phyloP scores from a whole-genome alignment of 2,113 vertebrate genomes.

The Phaethornis superciliosus region DNA sequence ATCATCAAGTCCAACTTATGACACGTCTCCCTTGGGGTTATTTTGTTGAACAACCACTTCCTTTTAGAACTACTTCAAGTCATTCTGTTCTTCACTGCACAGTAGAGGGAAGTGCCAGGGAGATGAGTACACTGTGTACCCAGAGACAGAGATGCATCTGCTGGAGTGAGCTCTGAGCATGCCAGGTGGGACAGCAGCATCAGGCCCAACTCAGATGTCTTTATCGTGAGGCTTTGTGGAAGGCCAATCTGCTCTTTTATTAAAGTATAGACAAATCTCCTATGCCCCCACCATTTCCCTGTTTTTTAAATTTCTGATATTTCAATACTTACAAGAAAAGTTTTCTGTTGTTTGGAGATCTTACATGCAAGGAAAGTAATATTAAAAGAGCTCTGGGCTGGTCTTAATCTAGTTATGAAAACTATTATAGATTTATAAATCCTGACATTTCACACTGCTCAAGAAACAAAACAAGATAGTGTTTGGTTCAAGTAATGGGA shows the following conservation, averaged over 20 bases:
- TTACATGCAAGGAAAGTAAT: not conserved
- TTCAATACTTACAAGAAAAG: not conserved
- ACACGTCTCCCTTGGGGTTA: not conserved
- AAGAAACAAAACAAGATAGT: not conserved
- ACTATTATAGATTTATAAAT: not conserved
- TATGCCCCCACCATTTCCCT: not conserved
- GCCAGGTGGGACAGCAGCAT: too few relatives aligned
- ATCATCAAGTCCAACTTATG: too few relatives aligned
- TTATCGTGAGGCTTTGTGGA: accelerated
- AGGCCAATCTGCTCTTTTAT: not conserved
- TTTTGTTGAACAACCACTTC: not conserved
- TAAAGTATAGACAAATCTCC: not conserved
- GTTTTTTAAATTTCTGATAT: not conserved
- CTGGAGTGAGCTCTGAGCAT: not conserved
- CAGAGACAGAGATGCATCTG: not conserved
- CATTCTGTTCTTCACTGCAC: not conserved
- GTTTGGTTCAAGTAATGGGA: not conserved
- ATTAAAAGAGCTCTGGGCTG: not conserved
- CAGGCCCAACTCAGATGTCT: not conserved
- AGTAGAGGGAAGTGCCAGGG: not conserved
- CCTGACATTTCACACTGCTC: not conserved
- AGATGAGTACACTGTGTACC: not conserved
- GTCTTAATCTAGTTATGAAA: not conserved
- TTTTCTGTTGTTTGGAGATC: not conserved
- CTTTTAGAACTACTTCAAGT: not conserved